phyloP scores from a whole-genome alignment of 2,113 vertebrate genomes.

The Menidia beryllina region DNA sequence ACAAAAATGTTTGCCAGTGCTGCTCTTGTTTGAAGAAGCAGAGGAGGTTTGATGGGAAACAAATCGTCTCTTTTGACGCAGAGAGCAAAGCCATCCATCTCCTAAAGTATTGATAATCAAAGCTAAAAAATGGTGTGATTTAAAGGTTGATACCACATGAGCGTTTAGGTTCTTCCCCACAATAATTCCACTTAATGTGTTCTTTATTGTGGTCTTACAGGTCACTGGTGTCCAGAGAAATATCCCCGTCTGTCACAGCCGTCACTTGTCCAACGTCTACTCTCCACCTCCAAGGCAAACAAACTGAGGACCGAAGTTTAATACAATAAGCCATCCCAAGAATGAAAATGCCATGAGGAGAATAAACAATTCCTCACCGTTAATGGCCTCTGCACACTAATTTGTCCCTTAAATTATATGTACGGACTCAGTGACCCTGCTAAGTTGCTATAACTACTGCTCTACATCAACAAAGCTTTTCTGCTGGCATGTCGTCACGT shows the following conservation, averaged over 20 bases:
- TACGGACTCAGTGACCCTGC: constrained; percentile 61
- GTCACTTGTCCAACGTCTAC: constrained; percentile 22
- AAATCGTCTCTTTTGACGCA: neutral
- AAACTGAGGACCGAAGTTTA: constrained; percentile 24
- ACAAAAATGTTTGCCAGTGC: constrained; percentile 44
- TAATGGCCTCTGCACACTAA: constrained; percentile 35
- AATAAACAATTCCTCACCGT: constrained; percentile 56
- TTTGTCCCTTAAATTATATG: constrained; percentile 27
- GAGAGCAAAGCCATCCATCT: neutral
- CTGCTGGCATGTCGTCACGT: constrained; percentile 48
- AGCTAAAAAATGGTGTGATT: neutral
- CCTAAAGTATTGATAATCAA: neutral
- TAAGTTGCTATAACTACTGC: constrained; percentile 70
- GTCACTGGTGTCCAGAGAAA: constrained; percentile 19
- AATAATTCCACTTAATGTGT: constrained; percentile 16
- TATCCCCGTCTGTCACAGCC: constrained; percentile 40
- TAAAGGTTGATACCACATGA: too few relatives aligned
- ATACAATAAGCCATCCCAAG: neutral
- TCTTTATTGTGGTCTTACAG: constrained; percentile 35
- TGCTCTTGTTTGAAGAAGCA: constrained; percentile 33
- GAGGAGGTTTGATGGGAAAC: constrained; percentile 11
- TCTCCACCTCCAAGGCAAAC: constrained; percentile 43
- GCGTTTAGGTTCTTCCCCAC: neutral
- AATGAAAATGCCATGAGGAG: constrained; percentile 21
- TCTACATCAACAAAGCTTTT: constrained; percentile 68